These are phyloP conservation scores for Eumaeus atala DNA, from an alignment of 1,140 invertebrate species.

Conservation along the genomic window DNA sequence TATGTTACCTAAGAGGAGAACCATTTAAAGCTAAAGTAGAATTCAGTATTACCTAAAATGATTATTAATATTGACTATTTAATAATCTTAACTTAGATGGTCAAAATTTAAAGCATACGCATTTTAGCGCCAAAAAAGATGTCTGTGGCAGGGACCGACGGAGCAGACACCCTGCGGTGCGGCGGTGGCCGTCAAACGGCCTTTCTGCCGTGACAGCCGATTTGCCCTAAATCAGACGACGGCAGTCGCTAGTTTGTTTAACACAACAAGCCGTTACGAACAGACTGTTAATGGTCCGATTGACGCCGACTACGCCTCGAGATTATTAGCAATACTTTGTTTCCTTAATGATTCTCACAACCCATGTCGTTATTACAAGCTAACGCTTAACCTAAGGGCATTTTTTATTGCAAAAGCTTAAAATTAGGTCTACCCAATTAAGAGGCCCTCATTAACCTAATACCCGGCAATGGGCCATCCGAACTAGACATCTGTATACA, in stretches of 20 bases:
- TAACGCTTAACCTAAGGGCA: too few relatives aligned
- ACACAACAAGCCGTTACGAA: constrained; percentile 52
- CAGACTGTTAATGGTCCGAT: constrained; percentile 44
- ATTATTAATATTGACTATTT: too few relatives aligned
- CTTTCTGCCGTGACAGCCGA: constrained; percentile 64
- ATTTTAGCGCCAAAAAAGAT: constrained; percentile 40
- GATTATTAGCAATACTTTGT: constrained; percentile 9
- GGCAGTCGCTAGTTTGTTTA: constrained; percentile 58
- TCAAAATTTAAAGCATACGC: constrained; percentile 19
- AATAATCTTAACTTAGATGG: background rate
- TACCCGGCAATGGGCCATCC: too few relatives aligned
- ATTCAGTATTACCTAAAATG: too few relatives aligned
- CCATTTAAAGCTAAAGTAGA: too few relatives aligned
- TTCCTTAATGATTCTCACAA: background rate
- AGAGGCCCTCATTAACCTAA: too few relatives aligned
- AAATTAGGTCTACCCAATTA: too few relatives aligned
- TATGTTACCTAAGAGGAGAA: too few relatives aligned
- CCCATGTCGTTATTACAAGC: too few relatives aligned
- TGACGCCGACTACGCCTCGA: constrained; percentile 31
- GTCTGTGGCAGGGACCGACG: constrained; percentile 49
- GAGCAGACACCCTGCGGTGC: constrained; percentile 47
- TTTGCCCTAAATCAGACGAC: constrained; percentile 53
- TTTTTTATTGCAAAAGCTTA: too few relatives aligned
- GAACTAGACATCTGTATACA: too few relatives aligned
- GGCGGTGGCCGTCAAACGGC: constrained; percentile 50